These are phyloP conservation scores for Koerneria pararmatus DNA, from an alignment of 2,888 invertebrate genomes.

Conservation along the genomic window DNA sequence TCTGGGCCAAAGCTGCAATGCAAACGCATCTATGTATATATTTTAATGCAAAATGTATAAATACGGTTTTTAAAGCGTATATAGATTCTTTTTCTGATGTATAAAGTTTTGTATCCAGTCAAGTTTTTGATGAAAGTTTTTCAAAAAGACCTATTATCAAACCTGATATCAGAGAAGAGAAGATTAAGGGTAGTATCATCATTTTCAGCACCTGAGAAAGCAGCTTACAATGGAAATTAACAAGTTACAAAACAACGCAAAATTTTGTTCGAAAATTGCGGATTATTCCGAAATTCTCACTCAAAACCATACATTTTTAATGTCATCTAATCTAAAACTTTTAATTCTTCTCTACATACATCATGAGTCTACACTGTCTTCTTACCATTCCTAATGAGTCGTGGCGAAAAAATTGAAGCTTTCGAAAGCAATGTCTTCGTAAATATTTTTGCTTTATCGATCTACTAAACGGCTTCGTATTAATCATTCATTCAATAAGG, in stretches of 20 bases:
- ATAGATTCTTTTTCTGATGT: not conserved
- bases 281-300: no score
- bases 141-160: slow-evolving; percentile 29
- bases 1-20: slow-evolving; percentile 54
- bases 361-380: no score
- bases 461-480: no score
- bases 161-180: slow-evolving; percentile 77
- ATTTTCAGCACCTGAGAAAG: slow-evolving; percentile 70
- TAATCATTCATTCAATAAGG: no score
- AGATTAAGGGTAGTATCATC: slow-evolving; percentile 82
- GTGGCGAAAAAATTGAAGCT: no score
- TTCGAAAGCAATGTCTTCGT: no score
- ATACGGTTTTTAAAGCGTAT: not conserved
- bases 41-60: not conserved
- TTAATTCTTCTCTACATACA: no score
- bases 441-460: no score
- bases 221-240: not conserved
- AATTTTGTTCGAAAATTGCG: no score
- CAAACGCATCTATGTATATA: not conserved
- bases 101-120: not conserved
- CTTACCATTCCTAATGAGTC: no score
- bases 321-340: no score
- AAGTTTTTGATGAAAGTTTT: slow-evolving; percentile 17
- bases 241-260: not conserved
- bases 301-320: no score